Conservation (phyloP, 2,113 vertebrate species). For the Xiphias gladius region DNA sequence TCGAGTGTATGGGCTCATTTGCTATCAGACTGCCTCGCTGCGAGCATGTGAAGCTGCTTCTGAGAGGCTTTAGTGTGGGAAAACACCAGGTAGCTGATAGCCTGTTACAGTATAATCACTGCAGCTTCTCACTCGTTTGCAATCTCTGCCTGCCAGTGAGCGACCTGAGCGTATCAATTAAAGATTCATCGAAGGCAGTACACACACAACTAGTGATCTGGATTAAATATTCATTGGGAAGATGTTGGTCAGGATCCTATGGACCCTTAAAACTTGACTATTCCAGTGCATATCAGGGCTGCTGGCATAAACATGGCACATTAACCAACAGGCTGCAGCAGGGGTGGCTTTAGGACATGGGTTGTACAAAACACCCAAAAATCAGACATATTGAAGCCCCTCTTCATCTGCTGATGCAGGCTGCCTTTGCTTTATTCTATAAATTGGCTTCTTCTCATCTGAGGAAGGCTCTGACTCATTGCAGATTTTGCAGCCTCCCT, state of each 20-base stretch:
- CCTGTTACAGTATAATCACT: constrained; percentile 63
- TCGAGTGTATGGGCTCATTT: constrained; percentile 16
- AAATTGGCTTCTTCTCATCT: constrained; percentile 36
- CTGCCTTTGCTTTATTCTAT: constrained; percentile 20
- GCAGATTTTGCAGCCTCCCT: constrained; percentile 29
- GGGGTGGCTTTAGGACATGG: constrained; percentile 57
- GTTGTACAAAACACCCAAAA: constrained; percentile 19
- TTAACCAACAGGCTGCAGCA: constrained; percentile 35
- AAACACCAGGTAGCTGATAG: constrained; percentile 51
- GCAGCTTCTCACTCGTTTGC: constrained; percentile 67
- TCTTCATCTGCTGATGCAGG: neutral
- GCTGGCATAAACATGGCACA: constrained; percentile 27
- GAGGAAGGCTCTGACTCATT: constrained; percentile 41
- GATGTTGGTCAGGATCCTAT: constrained; percentile 67
- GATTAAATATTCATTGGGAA: constrained; percentile 78
- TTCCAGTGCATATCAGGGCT: constrained; percentile 7
- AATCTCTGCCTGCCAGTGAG: constrained; percentile 59
- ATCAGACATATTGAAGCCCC: neutral
- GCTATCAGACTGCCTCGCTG: constrained; percentile 33
- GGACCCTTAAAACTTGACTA: constrained; percentile 52
- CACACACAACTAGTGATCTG: constrained; percentile 63
- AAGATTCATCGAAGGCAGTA: constrained; percentile 66
- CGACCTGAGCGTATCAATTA: constrained; percentile 72
- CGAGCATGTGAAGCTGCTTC: constrained; percentile 27
- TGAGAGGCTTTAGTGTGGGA: constrained; percentile 35